These are phyloP conservation scores for Anguilla japonica DNA, from an alignment of 2,113 vertebrate species.

Conservation along the genomic window DNA sequence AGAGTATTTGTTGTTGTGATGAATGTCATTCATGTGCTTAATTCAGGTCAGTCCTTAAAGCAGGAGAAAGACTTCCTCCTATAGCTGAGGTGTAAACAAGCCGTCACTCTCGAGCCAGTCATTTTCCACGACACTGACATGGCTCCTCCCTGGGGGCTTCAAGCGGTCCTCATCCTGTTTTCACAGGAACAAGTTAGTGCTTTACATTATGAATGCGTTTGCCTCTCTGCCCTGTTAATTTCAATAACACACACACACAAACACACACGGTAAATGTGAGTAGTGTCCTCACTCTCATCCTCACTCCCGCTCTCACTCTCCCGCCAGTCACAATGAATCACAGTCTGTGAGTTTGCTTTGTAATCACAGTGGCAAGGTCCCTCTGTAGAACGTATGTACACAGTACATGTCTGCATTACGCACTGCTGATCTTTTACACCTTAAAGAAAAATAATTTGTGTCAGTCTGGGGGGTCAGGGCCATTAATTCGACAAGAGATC, in stretches of 20 bases:
- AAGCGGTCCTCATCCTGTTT: not conserved
- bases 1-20: not conserved
- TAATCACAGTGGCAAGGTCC: not conserved
- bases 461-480: not conserved
- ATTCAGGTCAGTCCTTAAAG: not conserved
- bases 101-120: not conserved
- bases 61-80: not conserved
- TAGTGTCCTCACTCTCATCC: not conserved
- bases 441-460: not conserved
- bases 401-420: not conserved
- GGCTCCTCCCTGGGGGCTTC: constrained; percentile 12
- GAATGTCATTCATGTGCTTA: not conserved
- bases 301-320: not conserved
- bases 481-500: not conserved
- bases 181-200: constrained; percentile 23
- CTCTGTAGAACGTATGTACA: not conserved
- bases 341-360: not conserved
- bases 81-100: not conserved
- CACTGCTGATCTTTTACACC: not conserved
- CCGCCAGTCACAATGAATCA: constrained; percentile 11
- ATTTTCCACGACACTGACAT: constrained; percentile 13
- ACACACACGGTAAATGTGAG: not conserved
- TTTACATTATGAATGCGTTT: constrained; percentile 44
- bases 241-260: constrained; percentile 19
- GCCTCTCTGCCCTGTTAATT: constrained; percentile 36